Percentiles rank a stretch among this genome's conserved stretches.
Evolutionary conservation across 2,797 vertebrate species (phyloP).

Genomic region (Astyanax mexicanus): DNA sequence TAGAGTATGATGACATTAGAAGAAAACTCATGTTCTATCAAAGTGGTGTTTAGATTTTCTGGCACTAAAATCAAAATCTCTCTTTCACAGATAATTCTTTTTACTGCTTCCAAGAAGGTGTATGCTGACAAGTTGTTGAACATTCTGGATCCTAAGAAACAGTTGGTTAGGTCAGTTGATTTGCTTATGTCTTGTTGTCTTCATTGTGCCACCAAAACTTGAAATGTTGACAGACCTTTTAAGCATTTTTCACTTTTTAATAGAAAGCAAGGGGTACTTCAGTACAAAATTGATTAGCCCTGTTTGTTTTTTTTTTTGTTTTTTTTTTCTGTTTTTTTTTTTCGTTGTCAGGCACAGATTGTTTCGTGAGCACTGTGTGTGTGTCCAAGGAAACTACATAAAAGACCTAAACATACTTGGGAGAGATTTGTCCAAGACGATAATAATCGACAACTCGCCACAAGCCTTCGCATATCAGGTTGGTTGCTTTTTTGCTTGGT

Average conservation of each 20-base stretch:
- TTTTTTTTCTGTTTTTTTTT: constrained; percentile 2
- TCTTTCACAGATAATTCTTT: constrained; percentile 91
- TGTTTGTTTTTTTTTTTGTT: no score
- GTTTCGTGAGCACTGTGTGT: constrained; percentile 98
- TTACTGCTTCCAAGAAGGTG: constrained; percentile 99
- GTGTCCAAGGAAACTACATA: constrained; percentile 98
- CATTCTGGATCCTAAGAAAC: constrained; percentile 99
- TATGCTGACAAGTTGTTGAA: constrained; percentile 99
- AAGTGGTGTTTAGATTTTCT: neutral
- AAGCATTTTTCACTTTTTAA: neutral
- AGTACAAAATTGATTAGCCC: neutral
- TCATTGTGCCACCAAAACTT: neutral
- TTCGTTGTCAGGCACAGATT: constrained; percentile 87
- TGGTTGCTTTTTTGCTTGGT: constrained; percentile 40
- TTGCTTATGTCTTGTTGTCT: neutral
- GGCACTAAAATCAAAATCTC: neutral
- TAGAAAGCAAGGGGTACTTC: no score
- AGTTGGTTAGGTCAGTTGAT: constrained; percentile 91
- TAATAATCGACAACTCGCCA: constrained; percentile 99
- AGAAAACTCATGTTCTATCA: no score
- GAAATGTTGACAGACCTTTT: neutral
- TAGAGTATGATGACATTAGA: no score
- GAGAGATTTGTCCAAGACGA: constrained; percentile 98
- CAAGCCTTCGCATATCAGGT: constrained; percentile 99
- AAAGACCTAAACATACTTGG: constrained; percentile 98